Base-by-base conservation (phyloP, 2,888 invertebrate species). In the Apoderus coryli region DNA sequence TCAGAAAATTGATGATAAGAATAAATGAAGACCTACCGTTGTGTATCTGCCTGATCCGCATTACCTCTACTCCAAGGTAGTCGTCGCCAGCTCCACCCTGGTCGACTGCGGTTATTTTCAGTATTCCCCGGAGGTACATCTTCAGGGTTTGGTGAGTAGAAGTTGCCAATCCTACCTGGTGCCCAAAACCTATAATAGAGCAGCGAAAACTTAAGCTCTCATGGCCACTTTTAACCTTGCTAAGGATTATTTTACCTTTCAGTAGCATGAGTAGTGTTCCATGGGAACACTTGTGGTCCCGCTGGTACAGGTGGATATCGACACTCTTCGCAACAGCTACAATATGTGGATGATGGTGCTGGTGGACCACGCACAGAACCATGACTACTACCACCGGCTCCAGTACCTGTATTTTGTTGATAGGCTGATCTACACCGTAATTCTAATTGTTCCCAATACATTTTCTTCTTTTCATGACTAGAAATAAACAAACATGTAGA, bases 361-460 rank as follows among this genome's bases (percentile, higher is more conserved):
- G 64, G 55, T 15, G 60, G 60, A 7, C 60, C 63, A 38, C 59
- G 45, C 23, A 59, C 46, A 2, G 60, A 59, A 15, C 57, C 55
- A 27, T 56, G 56, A 10, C 52, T 50, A 36, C 56, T 57, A n/a
- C n/a, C n/a, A n/a, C n/a, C n/a, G 3, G 52, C 44, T 10, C 54
- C 46, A 3, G 52, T 48, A 7, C 42, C 57, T 10, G 44, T 45
- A 16, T 65, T 67, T 45, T 69, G 66, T 23, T 69, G 65, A 47
- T 85, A 85, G 34, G 88, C 56, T 1, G 84, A 80, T 37, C 86
- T 65, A 53, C 88, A 82, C 33, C 85, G 65, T 30, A 86, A 57
- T 53, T 88, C 88, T 55, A 89, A 52, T 59, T 89, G 86, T 47
- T 86, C 86, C 88, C 89, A 89, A 56, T 89, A 89, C 78, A 85